Percentiles rank a stretch among this genome's conserved stretches.
Conservation (phyloP, 2,888 invertebrate species). For the Drosophila merina region DNA sequence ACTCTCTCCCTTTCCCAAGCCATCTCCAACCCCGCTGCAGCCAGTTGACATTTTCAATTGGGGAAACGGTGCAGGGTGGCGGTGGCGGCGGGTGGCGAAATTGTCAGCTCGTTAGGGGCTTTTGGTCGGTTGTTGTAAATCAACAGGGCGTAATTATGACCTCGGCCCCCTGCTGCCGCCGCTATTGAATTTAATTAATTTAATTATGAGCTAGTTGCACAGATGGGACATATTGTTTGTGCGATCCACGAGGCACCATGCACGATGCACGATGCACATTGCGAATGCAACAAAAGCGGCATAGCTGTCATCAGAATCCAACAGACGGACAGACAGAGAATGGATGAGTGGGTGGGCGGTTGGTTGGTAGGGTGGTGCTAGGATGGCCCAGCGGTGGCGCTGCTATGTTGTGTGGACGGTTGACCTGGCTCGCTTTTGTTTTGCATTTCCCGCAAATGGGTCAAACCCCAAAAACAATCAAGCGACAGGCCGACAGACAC, state of each 20-base stretch:
- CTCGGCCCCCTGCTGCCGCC: constrained; percentile 12
- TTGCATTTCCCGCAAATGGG: constrained; percentile 74
- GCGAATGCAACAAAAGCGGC: constrained; percentile 62
- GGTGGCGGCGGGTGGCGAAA: constrained; percentile 41
- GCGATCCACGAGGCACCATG: constrained; percentile 16
- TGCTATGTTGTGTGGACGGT: background rate
- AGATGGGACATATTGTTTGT: constrained; percentile 11
- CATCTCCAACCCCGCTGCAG: constrained; percentile 14
- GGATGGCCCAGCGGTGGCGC: background rate
- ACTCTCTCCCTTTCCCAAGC: background rate
- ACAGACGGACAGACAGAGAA: constrained; percentile 9
- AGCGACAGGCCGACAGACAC: constrained; percentile 39
- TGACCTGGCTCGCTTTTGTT: constrained; percentile 58
- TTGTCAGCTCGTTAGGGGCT: constrained; percentile 70
- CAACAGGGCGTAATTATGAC: constrained; percentile 72
- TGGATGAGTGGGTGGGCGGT: constrained; percentile 4
- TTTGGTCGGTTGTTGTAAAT: constrained; percentile 48
- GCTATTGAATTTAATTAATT: constrained; percentile 73
- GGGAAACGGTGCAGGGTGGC: constrained; percentile 1
- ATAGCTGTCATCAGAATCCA: constrained; percentile 57
- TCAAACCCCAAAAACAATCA: constrained; percentile 79
- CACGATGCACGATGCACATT: constrained; percentile 46
- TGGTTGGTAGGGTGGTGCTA: background rate
- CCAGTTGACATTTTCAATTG: constrained; percentile 66
- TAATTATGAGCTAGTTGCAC: constrained; percentile 65